Evolutionary conservation across 2,888 invertebrate genomes (phyloP), one percentile per base, ranked within the genome.

Genomic region (Herminia tarsipennalis): DNA sequence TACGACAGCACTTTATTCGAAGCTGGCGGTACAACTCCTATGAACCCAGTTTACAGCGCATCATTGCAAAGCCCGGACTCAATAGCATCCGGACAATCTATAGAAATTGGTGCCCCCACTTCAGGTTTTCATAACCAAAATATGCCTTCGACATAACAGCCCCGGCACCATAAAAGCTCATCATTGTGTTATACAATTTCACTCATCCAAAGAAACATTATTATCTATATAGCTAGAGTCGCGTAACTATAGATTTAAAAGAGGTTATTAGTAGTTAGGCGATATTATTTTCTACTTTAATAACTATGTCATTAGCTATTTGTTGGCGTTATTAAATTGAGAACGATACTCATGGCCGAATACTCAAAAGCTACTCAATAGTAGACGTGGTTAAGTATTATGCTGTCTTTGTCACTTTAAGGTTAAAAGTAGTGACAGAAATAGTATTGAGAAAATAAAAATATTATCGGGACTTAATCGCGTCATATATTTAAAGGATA

Each of bases 1-100:
- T 95, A 95, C 76, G 95, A 95, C 82, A 95, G 94, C 73, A 95
- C 95, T 42, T 92, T 95, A 57, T 94, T 95, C 81, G 94, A 94
- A 74, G 93, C 93, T 13, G 93, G 93, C 41, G 93, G 93, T 55
- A 86, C 93, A 3, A 94, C 94, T 1, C 94, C 94, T 1, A 92
- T 93, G 85, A 94, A 94, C 70, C 94, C 94, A 0, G 88, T 93
- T 21, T 94, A 95, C 79, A 94, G 94, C 64, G 94, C 95, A 9
- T 95, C 95, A 0, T 88, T 95, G 5, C 95, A 95, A 76, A 95
- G 94, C 73, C 95, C 95, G 17, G 95, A 95, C 81, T 95, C 94
- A 42, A 93, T 95, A 78, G 94, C 94, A 20, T 92, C 92, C 1
- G 86, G 81, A 0, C 92, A 91, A 43, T 92, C 92, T 14, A 70